Evolutionary conservation across 2,113 vertebrate species (phyloP).

Genomic region (Lagopus muta): DNA sequence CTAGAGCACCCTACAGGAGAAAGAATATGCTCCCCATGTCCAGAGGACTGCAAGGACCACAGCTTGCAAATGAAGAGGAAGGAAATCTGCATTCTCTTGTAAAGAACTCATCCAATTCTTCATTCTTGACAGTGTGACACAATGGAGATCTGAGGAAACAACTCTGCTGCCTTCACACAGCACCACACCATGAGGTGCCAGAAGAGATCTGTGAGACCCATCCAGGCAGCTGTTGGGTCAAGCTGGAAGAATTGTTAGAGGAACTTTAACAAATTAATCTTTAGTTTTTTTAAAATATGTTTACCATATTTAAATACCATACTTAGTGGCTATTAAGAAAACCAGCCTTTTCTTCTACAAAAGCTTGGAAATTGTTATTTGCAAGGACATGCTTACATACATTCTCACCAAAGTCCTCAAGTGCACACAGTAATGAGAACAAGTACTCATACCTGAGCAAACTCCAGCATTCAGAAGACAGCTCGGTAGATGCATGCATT

Average conservation of each 20-base stretch:
- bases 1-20: background rate
- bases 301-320: background rate
- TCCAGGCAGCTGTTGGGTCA: background rate
- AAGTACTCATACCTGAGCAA: background rate
- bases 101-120: background rate
- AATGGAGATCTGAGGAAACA: background rate
- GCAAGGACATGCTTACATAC: background rate
- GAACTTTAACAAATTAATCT: background rate
- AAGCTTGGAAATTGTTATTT: background rate
- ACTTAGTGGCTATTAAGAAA: background rate
- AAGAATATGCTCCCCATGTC: background rate
- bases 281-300: background rate
- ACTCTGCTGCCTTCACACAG: background rate
- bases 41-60: background rate
- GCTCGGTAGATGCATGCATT: background rate
- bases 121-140: background rate
- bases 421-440: background rate
- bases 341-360: background rate
- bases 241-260: background rate
- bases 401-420: background rate
- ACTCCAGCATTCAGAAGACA: background rate
- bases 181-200: background rate
- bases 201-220: background rate
- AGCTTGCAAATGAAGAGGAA: background rate
- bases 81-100: background rate